phyloP scores from a whole-genome alignment of 1,140 invertebrate genomes.

The Heliothis virescens region DNA sequence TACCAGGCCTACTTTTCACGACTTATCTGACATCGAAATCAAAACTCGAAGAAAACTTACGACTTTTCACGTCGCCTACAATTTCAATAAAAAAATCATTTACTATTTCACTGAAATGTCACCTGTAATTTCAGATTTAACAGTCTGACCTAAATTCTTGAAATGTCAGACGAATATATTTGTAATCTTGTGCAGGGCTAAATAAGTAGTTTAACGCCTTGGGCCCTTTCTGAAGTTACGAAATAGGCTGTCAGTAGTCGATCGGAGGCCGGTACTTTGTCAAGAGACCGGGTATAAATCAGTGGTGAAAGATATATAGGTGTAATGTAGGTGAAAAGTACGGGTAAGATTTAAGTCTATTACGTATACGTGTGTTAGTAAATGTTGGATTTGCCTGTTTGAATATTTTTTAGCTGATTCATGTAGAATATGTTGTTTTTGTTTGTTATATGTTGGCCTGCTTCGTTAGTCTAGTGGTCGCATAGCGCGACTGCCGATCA shows the following conservation, averaged over 20 bases:
- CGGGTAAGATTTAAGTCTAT: neutral
- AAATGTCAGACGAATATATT: neutral
- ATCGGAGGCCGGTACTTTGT: neutral
- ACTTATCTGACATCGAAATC: neutral
- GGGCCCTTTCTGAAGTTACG: neutral
- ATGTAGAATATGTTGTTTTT: neutral
- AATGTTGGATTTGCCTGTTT: no score
- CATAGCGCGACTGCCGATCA: no score
- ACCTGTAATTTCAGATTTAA: neutral
- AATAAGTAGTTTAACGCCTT: neutral
- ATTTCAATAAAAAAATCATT: no score
- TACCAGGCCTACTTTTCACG: neutral
- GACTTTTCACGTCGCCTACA: no score
- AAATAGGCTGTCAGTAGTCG: conserved; percentile 9
- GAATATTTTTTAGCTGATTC: neutral
- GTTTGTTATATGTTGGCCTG: no score
- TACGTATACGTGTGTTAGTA: neutral
- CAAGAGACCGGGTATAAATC: neutral
- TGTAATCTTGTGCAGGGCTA: neutral
- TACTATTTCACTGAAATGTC: neutral
- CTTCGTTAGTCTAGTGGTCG: no score
- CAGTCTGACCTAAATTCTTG: conserved; percentile 4
- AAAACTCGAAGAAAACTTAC: no score
- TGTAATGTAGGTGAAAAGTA: neutral
- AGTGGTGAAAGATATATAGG: conserved; percentile 1